Base-by-base conservation (phyloP, 2,888 invertebrate genomes). In the Icerya purchasi region DNA sequence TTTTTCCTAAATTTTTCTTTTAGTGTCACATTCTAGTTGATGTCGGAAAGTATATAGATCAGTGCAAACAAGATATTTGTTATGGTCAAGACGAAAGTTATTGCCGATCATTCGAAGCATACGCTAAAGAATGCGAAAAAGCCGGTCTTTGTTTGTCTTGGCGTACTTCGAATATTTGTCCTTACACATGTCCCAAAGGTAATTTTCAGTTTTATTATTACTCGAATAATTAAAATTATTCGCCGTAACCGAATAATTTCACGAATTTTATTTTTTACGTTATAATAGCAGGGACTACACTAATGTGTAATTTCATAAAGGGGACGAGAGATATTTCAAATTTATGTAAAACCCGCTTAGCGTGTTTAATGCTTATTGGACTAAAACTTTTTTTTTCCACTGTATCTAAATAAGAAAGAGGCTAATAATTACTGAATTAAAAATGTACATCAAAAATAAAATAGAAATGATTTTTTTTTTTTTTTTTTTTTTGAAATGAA, bases 91-190 rank as follows among this genome's bases (percentile, higher is more conserved):
- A 77, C 64, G 75, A 75, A 3, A 76, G 77, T 55, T 74, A 79
- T 1, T 89, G 89, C 67, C 73, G 74, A 20, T 74, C 78, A 0
- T 71, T 88, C 19, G 79, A 81, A 65, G 79, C 82, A 0, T 89
- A 88, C 69, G 84, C 83, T 0, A 75, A 79, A 61, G 82, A 81
- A 64, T 89, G 89, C 66, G 74, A 78, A 18, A 72, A 76, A 18
- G 76, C 77, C 60, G 85, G 82, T 10, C 75, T 88, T n/a, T 87
- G 87, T 67, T 72, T 84, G 1, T 73, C 80, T 65, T 88, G 89
- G 86, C 75, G 84, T 58, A 72, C 72, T 0, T 73, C 72, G 0
- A 68, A 74, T 1, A 69, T 81, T 0, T 89, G 89, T 67, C 82
- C 84, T 0, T 78, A 77, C 62, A 70, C 75, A 1, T 89, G 85